Percentiles rank a stretch among this genome's conserved stretches.
Evolutionary conservation across 1,140 invertebrate genomes (phyloP).

Genomic region (Aleiodes sp.): DNA sequence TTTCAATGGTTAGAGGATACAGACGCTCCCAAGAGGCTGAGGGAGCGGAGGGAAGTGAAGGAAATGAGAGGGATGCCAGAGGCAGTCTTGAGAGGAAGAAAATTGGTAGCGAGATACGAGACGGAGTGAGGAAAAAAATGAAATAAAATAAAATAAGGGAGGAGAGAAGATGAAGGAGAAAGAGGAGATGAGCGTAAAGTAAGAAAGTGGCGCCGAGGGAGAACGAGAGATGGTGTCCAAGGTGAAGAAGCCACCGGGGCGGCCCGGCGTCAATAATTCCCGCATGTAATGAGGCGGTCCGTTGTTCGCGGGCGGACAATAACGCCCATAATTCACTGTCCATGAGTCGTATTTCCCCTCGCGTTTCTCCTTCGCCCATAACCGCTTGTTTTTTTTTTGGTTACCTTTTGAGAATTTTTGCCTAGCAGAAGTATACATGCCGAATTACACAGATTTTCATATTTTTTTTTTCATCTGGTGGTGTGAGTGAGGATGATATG

Average conservation of each 20-base stretch:
- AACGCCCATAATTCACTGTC: slow-evolving; percentile 57
- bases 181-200: slow-evolving; percentile 24
- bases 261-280: slow-evolving; percentile 52
- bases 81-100: slow-evolving; percentile 11
- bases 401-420: slow-evolving; percentile 25
- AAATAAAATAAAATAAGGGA: slow-evolving; percentile 4
- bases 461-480: too few relatives aligned
- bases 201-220: too few relatives aligned
- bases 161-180: not conserved
- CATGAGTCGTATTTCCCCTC: slow-evolving; percentile 20
- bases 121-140: slow-evolving; percentile 15
- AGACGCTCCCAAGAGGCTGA: not conserved
- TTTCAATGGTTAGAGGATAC: slow-evolving; percentile 2
- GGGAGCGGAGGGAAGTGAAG: slow-evolving; percentile 17
- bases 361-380: not conserved
- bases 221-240: not conserved
- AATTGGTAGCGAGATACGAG: not conserved
- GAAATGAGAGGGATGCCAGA: slow-evolving; percentile 22
- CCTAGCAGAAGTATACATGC: slow-evolving; percentile 34
- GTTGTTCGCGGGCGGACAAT: slow-evolving; percentile 56
- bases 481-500: too few relatives aligned
- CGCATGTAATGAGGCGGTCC: slow-evolving; percentile 48
- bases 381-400: not conserved
- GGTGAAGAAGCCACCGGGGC: slow-evolving; percentile 38
- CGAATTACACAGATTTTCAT: slow-evolving; percentile 35